Evolutionary conservation across 1,140 invertebrate species (phyloP).

Genomic region (Drosophila serrata): DNA sequence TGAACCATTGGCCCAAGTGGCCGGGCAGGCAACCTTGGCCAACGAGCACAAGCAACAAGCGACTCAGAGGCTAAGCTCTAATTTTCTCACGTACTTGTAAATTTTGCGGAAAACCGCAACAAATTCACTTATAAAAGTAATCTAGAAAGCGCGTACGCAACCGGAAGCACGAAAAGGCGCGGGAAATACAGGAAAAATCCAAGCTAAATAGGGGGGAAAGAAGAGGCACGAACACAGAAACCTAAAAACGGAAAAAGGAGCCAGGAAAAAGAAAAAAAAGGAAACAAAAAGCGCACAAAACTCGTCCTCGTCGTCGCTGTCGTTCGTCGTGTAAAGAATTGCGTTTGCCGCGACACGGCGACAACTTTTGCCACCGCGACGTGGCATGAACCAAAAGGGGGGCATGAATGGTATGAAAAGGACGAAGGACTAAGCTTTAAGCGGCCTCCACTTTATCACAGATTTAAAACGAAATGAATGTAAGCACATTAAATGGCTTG

Average conservation of each 20-base stretch:
- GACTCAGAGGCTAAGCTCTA: constrained; percentile 76
- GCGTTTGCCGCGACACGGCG: constrained; percentile 78
- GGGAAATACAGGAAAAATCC: constrained; percentile 31
- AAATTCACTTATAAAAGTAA: constrained; percentile 84
- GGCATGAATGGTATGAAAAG: neutral
- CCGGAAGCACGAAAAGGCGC: constrained; percentile 72
- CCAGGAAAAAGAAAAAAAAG: constrained; percentile 27
- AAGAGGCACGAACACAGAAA: constrained; percentile 3
- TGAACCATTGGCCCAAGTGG: constrained; percentile 28
- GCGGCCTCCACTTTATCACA: constrained; percentile 71
- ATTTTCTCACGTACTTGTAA: constrained; percentile 84
- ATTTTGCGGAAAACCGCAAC: constrained; percentile 84
- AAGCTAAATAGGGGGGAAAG: constrained; percentile 5
- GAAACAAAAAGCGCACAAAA: constrained; percentile 50
- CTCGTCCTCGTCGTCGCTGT: constrained; percentile 16
- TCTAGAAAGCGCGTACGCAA: constrained; percentile 81
- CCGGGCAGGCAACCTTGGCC: constrained; percentile 12
- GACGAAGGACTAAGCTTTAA: constrained; percentile 57
- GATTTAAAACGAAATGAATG: constrained; percentile 81
- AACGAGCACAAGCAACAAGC: constrained; percentile 63
- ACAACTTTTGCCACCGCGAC: constrained; percentile 63
- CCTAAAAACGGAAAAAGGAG: constrained; percentile 29
- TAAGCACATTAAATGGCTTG: constrained; percentile 77
- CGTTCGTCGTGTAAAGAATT: constrained; percentile 68
- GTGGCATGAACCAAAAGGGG: neutral